A percentile compares a stretch with the other conserved stretches of the same genome.
phyloP scores from a whole-genome alignment of 1,140 invertebrate genomes.

The Zaprionus lachaisei region DNA sequence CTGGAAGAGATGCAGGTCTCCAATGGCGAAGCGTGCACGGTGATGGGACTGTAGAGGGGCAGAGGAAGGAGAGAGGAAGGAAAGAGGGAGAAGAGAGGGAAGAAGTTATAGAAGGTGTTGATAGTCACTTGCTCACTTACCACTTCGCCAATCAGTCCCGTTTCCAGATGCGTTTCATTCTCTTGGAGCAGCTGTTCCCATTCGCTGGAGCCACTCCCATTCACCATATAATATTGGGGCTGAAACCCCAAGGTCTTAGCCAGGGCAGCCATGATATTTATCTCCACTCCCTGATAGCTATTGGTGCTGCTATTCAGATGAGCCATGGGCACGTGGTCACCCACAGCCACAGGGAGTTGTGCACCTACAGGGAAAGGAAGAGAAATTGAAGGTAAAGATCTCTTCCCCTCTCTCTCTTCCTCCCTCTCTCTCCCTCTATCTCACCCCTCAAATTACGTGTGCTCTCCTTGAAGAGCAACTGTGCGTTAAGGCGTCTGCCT shows the following conservation, averaged over 20 bases:
- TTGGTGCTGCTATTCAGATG: slow-evolving; percentile 81
- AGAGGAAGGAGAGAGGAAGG: background rate
- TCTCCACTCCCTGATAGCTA: slow-evolving; percentile 86
- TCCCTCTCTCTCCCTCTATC: fast-evolving
- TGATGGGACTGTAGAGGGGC: slow-evolving; percentile 76
- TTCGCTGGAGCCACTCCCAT: slow-evolving; percentile 86
- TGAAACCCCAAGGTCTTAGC: slow-evolving; percentile 89
- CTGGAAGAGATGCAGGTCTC: slow-evolving; percentile 90
- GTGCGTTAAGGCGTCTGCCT: slow-evolving; percentile 44
- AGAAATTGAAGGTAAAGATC: slow-evolving; percentile 69
- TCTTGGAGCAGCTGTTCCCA: slow-evolving; percentile 87
- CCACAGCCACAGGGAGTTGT: slow-evolving; percentile 87
- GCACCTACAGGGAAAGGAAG: slow-evolving; percentile 85
- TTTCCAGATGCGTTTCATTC: slow-evolving; percentile 44
- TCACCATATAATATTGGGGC: slow-evolving; percentile 87
- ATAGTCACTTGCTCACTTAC: slow-evolving; percentile 63
- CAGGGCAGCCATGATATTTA: slow-evolving; percentile 88
- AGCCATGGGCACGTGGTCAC: slow-evolving; percentile 90
- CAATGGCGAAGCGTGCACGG: slow-evolving; percentile 90
- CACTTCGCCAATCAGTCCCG: slow-evolving; percentile 90
- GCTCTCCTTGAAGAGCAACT: slow-evolving; percentile 55
- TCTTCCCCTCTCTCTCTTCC: background rate
- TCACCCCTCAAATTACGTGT: slow-evolving; percentile 62
- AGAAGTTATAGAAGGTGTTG: background rate
- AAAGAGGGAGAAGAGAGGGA: background rate